Evolutionary conservation across 2,888 invertebrate genomes (phyloP), one percentile per base, ranked within the genome.

Genomic region (Agonopterix heracliana): DNA sequence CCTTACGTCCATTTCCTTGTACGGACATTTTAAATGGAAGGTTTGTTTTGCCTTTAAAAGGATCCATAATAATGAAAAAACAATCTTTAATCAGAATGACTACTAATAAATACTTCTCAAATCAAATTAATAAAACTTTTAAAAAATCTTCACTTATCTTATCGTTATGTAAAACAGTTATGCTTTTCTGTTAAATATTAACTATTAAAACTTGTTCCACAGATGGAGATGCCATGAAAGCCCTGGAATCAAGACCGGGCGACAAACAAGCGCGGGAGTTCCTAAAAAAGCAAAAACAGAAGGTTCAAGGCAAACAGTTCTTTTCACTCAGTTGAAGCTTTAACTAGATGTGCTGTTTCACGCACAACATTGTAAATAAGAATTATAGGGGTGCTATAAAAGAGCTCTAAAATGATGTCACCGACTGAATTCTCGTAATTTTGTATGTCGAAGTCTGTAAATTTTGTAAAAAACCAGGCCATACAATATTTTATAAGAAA

Each of bases 221-320:
- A 93, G 93, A 91, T 66, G 91, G 92, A 34, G 93, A 94, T 60
- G 92, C 93, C 8, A 83, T 95, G 48, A 92, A 92, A 67, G 95
- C 96, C 0, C 78, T 98, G 57, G 95, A 96, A 71, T 91, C 93
- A 48, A 89, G 97, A 46, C 94, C 93, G 76, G 96, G 96, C 54
- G 98, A 98, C 83, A 96, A 93, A 74, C 92, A 93, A 78, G 97
- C 98, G 13, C 92, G 93, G 73, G 97, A 97, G 59, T 98, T 98
- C 79, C 89, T 97, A 40, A 96, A 96, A 75, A 95, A 93, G 74
- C 90, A 94, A 57, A 93, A 92, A 74, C 91, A 91, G 65, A 92
- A 94, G 61, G 70, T 85, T 64, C 85, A 88, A 0, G 64, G 71
- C 55, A 81, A 78, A 53, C 83, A 82, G 53, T 86, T 86, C 64